Evolutionary conservation across 2,888 invertebrate species (phyloP), one percentile per base, ranked within the genome.

Genomic region (Tetragnatha montana): DNA sequence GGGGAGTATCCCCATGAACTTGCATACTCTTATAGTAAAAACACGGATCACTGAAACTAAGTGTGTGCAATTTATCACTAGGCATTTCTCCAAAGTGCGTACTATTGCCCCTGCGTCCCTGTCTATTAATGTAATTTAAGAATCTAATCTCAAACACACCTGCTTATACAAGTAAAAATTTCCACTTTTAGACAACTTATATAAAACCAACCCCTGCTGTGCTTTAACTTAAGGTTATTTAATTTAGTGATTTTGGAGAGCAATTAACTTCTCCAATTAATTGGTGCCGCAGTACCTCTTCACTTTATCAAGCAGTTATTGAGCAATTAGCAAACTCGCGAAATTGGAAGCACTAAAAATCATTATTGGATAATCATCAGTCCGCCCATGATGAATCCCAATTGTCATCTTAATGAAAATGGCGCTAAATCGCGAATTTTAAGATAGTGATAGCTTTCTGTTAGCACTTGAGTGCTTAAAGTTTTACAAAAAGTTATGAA

Each of bases 331-430:
- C 19, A 68, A 10, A 60, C 73, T 35, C 22, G 22, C 47, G 21
- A 73, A 80, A 80, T 74, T 86, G 68, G 69, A n/a, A 85, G 51
- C 78, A 35, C 78, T 71, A 71, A 70, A 76, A 81, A 87, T 87
- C 81, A 87, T 81, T 81, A 70, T 81, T 87, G 87, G 70, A 81
- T 87, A 76, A 87, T 87, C 81, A 81, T 82, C 81, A 81, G 81
- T 78, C 69, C 76, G 74, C 81, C 76, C 75, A 81, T 87, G 81
- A 87, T 87, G 75, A 82, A 82, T 82, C 81, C 87, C 87, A 81
- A 87, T 70, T 76, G 87, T 81, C 81, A 76, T 50, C 69, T 87
- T 87, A 76, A 74, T 69, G 60, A 75, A 81, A 87, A 70, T 73
- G 74, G 68, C 21, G 80, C 80, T 74, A 74, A 86, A 74, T 80